A percentile compares a stretch with the other conserved stretches of the same genome.
These are phyloP conservation scores for Athene noctua DNA, from an alignment of 2,113 vertebrate genomes.

Conservation along the genomic window DNA sequence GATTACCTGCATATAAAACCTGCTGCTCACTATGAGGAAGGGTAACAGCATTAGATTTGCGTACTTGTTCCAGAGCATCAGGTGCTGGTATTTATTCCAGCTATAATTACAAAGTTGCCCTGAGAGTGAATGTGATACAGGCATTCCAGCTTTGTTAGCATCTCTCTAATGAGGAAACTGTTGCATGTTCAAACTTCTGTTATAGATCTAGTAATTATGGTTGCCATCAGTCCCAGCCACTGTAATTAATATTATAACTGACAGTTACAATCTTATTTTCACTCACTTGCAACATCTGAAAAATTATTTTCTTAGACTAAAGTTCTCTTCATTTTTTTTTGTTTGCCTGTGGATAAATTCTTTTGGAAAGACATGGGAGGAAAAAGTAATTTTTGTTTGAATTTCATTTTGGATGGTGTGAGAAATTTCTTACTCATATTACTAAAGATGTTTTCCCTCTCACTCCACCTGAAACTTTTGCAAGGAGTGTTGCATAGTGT, in stretches of 20 bases:
- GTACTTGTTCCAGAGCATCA: not conserved
- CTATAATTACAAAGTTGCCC: not conserved
- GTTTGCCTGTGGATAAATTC: not conserved
- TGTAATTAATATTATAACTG: not conserved
- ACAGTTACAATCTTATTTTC: not conserved
- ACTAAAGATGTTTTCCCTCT: not conserved
- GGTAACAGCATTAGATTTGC: not conserved
- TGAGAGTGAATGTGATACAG: not conserved
- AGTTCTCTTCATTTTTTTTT: not conserved
- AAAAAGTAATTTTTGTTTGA: not conserved
- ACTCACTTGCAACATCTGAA: not conserved
- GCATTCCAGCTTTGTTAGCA: not conserved
- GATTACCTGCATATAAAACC: not conserved
- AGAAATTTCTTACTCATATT: not conserved
- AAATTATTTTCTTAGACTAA: not conserved
- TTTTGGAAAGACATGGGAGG: not conserved
- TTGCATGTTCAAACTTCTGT: not conserved
- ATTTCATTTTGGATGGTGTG: not conserved
- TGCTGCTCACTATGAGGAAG: not conserved
- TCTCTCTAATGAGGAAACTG: not conserved
- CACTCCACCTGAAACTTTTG: not conserved
- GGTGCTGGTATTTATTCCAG: not conserved
- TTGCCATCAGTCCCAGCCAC: not conserved
- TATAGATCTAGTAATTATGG: not conserved
- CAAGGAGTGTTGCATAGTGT: not conserved